Evolutionary conservation across 1,140 invertebrate genomes (phyloP).

Genomic region (Harpegnathos saltator): DNA sequence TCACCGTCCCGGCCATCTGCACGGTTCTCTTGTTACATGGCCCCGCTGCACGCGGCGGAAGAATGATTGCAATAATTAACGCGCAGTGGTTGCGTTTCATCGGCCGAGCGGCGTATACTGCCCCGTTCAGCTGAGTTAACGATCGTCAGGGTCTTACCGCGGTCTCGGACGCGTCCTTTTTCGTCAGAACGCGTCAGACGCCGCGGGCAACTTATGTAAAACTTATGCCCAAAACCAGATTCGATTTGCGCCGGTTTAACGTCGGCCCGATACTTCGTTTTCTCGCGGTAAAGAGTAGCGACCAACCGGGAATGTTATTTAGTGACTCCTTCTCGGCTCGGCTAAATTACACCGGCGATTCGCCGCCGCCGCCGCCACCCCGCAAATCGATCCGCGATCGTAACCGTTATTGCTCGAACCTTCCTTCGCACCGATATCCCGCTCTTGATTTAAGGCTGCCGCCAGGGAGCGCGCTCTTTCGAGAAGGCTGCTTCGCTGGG

Average conservation of each 20-base stretch:
- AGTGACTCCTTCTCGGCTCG: slow-evolving; percentile 68
- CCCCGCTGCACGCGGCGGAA: slow-evolving; percentile 28
- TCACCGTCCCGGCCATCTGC: slow-evolving; percentile 14
- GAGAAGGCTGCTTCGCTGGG: slow-evolving; percentile 43
- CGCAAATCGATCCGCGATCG: slow-evolving; percentile 71
- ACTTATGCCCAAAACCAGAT: background rate
- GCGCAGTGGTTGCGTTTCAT: slow-evolving; percentile 48
- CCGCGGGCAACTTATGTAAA: slow-evolving; percentile 15
- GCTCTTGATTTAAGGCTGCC: slow-evolving; percentile 48
- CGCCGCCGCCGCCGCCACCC: slow-evolving; percentile 58
- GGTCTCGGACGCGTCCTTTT: slow-evolving; percentile 23
- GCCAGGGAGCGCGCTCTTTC: slow-evolving; percentile 43
- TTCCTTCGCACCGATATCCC: slow-evolving; percentile 15
- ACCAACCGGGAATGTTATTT: slow-evolving; percentile 73
- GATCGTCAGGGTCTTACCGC: slow-evolving; percentile 35
- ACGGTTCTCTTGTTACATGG: slow-evolving; percentile 32
- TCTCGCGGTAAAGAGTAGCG: slow-evolving; percentile 41
- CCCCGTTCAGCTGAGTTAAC: slow-evolving; percentile 50
- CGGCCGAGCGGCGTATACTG: background rate
- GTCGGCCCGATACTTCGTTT: slow-evolving; percentile 30
- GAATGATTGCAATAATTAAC: slow-evolving; percentile 70
- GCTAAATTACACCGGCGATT: slow-evolving; percentile 76
- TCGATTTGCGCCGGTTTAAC: slow-evolving; percentile 28
- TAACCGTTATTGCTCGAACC: background rate
- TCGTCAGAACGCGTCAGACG: background rate